These are phyloP conservation scores for Pelecanoides urinatrix DNA, from an alignment of 2,113 vertebrate species.

Conservation along the genomic window DNA sequence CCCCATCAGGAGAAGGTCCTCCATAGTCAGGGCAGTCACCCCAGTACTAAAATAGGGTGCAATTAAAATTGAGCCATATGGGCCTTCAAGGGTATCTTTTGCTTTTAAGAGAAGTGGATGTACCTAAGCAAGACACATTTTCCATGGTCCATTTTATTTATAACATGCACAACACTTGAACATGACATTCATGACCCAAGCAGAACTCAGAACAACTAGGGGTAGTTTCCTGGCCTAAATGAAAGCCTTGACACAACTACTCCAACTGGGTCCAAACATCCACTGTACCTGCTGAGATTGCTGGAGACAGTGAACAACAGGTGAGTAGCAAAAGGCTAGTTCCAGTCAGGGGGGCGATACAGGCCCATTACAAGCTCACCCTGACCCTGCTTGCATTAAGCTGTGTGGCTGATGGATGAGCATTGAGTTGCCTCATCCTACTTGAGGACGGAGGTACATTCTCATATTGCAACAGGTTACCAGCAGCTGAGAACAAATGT, in stretches of 20 bases:
- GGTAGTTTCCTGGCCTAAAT: neutral
- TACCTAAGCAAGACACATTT: neutral
- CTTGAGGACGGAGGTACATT: neutral
- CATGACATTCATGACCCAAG: neutral
- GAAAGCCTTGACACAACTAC: neutral
- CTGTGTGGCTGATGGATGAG: neutral
- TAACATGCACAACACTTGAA: neutral
- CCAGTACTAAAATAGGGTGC: neutral
- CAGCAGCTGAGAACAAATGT: neutral
- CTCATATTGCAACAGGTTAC: neutral
- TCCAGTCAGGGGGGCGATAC: neutral
- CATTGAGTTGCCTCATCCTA: rapidly evolving
- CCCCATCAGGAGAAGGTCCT: neutral
- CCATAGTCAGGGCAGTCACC: neutral
- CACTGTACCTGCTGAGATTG: neutral
- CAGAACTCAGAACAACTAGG: neutral
- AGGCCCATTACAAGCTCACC: neutral
- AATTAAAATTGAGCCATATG: neutral
- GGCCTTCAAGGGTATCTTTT: neutral
- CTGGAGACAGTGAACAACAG: neutral
- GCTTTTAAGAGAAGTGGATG: neutral
- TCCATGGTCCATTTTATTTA: neutral
- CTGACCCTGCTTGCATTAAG: neutral
- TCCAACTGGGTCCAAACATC: neutral
- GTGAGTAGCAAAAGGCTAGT: neutral